These are phyloP conservation scores for Netelia virgata DNA, from an alignment of 2,888 invertebrate species.

Conservation along the genomic window DNA sequence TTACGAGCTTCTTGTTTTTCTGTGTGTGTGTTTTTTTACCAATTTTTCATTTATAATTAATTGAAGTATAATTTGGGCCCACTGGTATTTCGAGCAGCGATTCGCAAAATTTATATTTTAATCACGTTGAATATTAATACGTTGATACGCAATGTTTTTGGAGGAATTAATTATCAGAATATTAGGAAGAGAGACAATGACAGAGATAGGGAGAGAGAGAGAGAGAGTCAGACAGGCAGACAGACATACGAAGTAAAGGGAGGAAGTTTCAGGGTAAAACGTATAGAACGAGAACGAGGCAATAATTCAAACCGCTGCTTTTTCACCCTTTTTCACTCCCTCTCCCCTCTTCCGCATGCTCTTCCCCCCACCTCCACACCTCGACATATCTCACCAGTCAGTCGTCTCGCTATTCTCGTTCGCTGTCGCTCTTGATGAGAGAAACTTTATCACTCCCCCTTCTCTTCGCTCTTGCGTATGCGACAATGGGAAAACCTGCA, in stretches of 20 bases:
- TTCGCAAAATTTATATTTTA: not conserved
- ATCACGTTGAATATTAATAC: not conserved
- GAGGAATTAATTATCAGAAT: not conserved
- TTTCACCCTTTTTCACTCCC: too few relatives aligned
- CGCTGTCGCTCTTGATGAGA: not conserved
- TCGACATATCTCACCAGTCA: not conserved
- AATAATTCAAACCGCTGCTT: not conserved
- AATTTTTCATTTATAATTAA: too few relatives aligned
- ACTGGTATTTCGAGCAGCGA: too few relatives aligned
- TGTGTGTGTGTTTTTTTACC: too few relatives aligned
- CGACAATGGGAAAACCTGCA: conserved; percentile 53
- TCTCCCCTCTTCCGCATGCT: too few relatives aligned
- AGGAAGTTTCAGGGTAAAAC: not conserved
- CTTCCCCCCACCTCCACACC: too few relatives aligned
- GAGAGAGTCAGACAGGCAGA: not conserved
- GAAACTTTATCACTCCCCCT: conserved; percentile 29
- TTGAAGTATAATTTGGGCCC: too few relatives aligned
- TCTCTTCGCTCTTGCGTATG: not conserved
- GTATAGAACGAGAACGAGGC: not conserved
- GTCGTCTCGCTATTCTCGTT: conserved; percentile 23
- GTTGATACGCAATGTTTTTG: not conserved
- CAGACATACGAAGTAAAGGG: not conserved
- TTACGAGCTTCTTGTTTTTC: too few relatives aligned
- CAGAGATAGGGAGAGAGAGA: not conserved
- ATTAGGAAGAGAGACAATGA: not conserved